Conservation (phyloP, 2,113 vertebrate species). For the Ardeotis arabs region DNA sequence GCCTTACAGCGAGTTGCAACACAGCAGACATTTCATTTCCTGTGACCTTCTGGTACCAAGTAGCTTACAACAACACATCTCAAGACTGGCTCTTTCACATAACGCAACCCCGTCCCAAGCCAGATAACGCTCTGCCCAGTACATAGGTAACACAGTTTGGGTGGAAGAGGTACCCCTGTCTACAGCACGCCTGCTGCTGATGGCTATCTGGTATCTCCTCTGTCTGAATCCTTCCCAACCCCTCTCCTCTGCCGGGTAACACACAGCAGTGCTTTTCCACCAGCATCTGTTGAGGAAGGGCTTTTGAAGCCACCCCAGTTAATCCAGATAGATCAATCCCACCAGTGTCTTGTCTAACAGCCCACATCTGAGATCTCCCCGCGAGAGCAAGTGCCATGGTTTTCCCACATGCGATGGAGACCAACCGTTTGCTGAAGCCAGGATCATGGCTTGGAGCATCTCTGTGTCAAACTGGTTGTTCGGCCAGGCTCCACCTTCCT, state of each 20-base stretch:
- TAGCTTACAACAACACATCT: not conserved
- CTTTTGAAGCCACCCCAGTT: not conserved
- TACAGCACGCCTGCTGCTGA: not conserved
- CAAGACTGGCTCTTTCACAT: not conserved
- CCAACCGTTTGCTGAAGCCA: slow-evolving; percentile 94
- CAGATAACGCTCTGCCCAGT: not conserved
- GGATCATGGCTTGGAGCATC: slow-evolving; percentile 95
- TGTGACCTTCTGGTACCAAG: not conserved
- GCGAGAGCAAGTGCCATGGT: rapidly evolving
- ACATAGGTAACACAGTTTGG: not conserved
- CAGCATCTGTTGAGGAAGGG: not conserved
- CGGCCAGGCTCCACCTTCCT: slow-evolving; percentile 96
- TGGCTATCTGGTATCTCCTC: not conserved
- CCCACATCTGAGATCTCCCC: rapidly evolving
- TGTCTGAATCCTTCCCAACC: not conserved
- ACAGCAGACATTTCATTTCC: not conserved
- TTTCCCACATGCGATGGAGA: not conserved
- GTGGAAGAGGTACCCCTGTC: not conserved
- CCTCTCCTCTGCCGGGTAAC: not conserved
- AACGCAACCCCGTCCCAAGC: not conserved
- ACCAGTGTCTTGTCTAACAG: not conserved
- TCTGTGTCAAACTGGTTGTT: slow-evolving; percentile 97
- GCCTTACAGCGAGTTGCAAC: not conserved
- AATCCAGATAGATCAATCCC: not conserved
- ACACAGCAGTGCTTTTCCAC: not conserved